Evolutionary conservation across 2,797 vertebrate genomes (phyloP).

Genomic region (Protonibea diacanthus): DNA sequence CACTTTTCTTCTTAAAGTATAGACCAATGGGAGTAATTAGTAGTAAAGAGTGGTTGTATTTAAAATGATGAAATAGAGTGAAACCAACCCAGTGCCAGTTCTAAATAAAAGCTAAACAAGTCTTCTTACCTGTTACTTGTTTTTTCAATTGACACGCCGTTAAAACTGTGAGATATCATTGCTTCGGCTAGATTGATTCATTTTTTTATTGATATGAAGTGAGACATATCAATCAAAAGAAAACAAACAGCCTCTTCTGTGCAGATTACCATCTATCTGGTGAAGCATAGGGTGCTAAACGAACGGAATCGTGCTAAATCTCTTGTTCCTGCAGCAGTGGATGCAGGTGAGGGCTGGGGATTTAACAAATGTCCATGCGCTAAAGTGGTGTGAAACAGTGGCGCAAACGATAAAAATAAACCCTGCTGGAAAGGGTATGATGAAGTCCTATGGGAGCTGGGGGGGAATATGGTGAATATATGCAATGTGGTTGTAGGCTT

Average conservation of each 20-base stretch:
- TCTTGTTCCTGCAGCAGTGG: slow-evolving; percentile 3
- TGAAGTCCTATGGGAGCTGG: neutral
- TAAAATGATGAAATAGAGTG: neutral
- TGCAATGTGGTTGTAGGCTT: neutral
- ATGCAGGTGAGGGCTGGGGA: slow-evolving; percentile 1
- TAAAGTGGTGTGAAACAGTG: slow-evolving; percentile 10
- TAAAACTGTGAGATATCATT: neutral
- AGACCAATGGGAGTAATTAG: neutral
- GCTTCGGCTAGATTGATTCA: neutral
- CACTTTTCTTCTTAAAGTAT: neutral
- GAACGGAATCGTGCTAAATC: neutral
- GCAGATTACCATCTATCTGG: neutral
- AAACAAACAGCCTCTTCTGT: neutral
- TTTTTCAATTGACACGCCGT: neutral
- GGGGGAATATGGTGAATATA: neutral
- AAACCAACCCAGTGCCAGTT: neutral
- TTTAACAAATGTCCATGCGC: neutral
- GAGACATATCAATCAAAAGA: neutral
- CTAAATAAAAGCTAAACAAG: neutral
- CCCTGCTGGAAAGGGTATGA: neutral
- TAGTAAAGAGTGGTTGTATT: neutral
- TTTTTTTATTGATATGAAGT: neutral
- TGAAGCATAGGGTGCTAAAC: slow-evolving; percentile 12
- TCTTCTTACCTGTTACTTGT: neutral
- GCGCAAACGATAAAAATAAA: neutral